Percentiles rank a stretch among this genome's conserved stretches.
phyloP scores from a whole-genome alignment of 2,113 vertebrate genomes.

The Pyrgilauda ruficollis region DNA sequence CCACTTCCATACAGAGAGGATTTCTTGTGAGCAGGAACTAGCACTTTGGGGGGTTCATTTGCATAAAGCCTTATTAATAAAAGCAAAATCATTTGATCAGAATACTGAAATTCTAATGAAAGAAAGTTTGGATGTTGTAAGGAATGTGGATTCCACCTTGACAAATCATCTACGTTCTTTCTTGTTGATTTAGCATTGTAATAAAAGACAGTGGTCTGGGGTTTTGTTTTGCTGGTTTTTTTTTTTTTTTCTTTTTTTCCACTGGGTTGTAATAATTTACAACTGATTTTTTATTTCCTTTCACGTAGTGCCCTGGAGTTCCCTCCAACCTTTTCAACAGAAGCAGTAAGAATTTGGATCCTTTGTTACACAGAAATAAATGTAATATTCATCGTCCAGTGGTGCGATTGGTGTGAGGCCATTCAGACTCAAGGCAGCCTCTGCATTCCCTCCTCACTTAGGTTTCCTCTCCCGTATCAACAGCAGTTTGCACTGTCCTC shows the following conservation, averaged over 20 bases:
- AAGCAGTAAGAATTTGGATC: neutral
- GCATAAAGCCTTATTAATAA: conserved; percentile 13
- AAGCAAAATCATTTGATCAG: neutral
- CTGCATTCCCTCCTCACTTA: neutral
- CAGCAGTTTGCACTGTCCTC: neutral
- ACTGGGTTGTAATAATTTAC: neutral
- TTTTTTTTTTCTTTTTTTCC: neutral
- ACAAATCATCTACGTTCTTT: neutral
- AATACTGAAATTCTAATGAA: neutral
- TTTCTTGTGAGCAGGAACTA: neutral
- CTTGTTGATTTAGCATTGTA: neutral
- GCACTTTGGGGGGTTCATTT: neutral
- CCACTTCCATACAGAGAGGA: neutral
- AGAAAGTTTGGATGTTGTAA: neutral
- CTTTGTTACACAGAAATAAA: neutral
- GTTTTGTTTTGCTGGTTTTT: accelerated
- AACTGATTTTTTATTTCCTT: conserved; percentile 5
- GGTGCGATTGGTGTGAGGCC: neutral
- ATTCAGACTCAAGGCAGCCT: neutral
- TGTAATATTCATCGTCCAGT: neutral
- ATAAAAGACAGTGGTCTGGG: neutral
- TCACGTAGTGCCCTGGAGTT: conserved; percentile 1
- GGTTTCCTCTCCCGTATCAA: neutral
- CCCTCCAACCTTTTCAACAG: neutral
- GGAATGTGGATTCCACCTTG: neutral